These are phyloP conservation scores for Caenorhabditis sp. DNA, from an alignment of 2,888 invertebrate species.

Conservation along the genomic window DNA sequence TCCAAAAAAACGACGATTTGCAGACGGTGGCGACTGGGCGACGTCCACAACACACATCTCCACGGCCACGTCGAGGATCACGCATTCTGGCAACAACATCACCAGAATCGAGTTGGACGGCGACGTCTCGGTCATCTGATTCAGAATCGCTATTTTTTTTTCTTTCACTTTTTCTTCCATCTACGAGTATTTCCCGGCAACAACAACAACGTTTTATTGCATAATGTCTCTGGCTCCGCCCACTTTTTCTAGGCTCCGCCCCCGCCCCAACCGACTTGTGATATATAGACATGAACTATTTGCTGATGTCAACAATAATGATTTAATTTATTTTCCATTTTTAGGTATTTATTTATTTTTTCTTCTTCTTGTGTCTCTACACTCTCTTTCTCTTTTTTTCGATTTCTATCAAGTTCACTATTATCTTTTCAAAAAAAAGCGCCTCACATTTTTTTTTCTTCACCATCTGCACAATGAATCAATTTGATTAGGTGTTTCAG, in stretches of 20 bases:
- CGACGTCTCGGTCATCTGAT: conserved; percentile 65
- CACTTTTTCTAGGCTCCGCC: too few species aligned
- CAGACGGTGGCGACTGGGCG: conserved; percentile 31
- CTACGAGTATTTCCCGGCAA: conserved; percentile 8
- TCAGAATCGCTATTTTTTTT: conserved; percentile 18
- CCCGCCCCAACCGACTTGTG: neutral
- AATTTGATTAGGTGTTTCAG: too few species aligned
- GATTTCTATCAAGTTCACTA: neutral
- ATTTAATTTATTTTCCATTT: neutral
- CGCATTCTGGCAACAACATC: conserved; percentile 75
- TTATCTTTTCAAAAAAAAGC: neutral
- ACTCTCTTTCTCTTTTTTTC: neutral
- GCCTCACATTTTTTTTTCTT: too few species aligned
- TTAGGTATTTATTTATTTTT: neutral
- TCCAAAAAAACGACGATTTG: neutral
- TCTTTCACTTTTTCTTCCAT: conserved; percentile 4
- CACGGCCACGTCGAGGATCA: conserved; percentile 58
- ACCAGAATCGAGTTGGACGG: conserved; percentile 77
- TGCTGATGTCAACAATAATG: neutral
- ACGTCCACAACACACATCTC: conserved; percentile 22
- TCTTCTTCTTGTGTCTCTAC: neutral
- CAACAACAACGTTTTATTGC: conserved; percentile 8
- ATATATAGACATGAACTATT: neutral
- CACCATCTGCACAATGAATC: neutral
- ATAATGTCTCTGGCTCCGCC: conserved; percentile 11